Conservation (phyloP, 1,140 invertebrate genomes). For the Uloborus diversus region DNA sequence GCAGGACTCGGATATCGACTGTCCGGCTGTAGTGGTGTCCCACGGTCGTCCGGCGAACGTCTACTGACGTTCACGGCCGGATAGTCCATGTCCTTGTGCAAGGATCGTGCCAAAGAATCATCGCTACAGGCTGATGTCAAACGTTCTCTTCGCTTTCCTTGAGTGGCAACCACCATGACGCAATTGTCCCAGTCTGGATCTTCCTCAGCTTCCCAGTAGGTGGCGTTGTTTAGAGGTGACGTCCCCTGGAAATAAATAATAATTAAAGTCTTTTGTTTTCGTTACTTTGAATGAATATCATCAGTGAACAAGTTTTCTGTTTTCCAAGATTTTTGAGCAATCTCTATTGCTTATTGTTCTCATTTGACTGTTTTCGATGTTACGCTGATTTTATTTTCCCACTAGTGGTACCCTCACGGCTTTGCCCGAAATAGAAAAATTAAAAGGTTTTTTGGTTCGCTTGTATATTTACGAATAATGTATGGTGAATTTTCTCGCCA, state of each 20-base stretch:
- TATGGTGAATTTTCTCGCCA: too few species aligned
- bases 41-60: background rate
- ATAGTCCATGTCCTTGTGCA: constrained; percentile 40
- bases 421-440: too few species aligned
- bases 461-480: too few species aligned
- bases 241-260: constrained; percentile 10
- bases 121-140: constrained; percentile 4
- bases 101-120: constrained; percentile 30
- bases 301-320: too few species aligned
- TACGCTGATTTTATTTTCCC: too few species aligned
- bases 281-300: too few species aligned
- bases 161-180: constrained; percentile 43
- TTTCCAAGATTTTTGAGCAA: too few species aligned
- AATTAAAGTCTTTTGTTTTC: too few species aligned
- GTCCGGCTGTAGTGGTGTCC: constrained; percentile 10
- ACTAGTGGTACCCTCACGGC: too few species aligned
- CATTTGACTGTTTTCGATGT: too few species aligned
- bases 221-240: constrained; percentile 45
- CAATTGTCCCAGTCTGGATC: constrained; percentile 49
- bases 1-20: constrained; percentile 4
- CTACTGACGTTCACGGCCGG: constrained; percentile 30
- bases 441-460: too few species aligned
- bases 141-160: background rate
- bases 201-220: constrained; percentile 50
- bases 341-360: too few species aligned